phyloP scores from a whole-genome alignment of 2,113 vertebrate species.

The Tachuris rubrigastra region DNA sequence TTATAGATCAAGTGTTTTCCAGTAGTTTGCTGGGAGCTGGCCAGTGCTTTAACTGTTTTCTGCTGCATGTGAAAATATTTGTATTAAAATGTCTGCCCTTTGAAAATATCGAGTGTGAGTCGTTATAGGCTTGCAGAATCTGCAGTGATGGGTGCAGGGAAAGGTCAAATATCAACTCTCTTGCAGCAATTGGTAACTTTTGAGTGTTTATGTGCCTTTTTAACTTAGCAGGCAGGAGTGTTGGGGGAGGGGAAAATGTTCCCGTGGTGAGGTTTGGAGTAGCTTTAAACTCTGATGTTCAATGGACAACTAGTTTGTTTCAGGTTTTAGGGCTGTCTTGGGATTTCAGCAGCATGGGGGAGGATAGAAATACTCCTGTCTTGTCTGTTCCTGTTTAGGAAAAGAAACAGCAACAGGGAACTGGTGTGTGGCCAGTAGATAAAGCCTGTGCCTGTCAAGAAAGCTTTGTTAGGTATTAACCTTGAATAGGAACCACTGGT shows the following conservation, averaged over 20 bases:
- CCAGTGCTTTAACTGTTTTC: neutral
- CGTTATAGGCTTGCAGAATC: neutral
- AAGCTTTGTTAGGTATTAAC: neutral
- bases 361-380: neutral
- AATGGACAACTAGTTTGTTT: neutral
- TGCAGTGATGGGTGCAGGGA: neutral
- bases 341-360: neutral
- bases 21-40: neutral
- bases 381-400: conserved; percentile 1
- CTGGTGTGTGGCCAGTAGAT: neutral
- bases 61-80: neutral
- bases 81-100: neutral
- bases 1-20: neutral
- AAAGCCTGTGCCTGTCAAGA: neutral
- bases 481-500: neutral
- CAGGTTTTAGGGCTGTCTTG: neutral
- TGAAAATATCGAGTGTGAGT: neutral
- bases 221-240: neutral
- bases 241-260: neutral
- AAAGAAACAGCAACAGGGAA: neutral
- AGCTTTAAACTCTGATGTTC: neutral
- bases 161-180: neutral
- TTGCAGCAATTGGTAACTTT: neutral
- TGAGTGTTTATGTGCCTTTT: neutral
- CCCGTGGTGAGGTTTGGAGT: neutral